These are phyloP conservation scores for Polylopha cassiicola DNA, from an alignment of 2,888 invertebrate genomes.

Conservation along the genomic window DNA sequence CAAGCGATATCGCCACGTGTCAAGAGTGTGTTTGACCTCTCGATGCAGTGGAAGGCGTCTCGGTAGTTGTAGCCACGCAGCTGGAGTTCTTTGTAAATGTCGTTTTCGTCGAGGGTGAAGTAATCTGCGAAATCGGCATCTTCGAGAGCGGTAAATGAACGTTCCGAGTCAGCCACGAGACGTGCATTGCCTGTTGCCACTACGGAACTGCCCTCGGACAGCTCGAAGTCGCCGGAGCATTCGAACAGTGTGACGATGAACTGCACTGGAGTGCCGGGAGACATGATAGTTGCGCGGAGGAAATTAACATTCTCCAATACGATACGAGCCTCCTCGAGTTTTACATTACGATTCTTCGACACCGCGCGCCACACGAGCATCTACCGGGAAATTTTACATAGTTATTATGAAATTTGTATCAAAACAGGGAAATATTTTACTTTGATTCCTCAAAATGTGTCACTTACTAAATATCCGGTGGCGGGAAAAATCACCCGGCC, in stretches of 20 bases:
- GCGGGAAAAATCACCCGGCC: constrained; percentile 96
- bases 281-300: constrained; percentile 94
- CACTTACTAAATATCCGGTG: constrained; percentile 90
- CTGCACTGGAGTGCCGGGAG: constrained; percentile 87
- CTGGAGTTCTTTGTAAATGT: constrained; percentile 90
- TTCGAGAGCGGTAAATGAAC: constrained; percentile 77
- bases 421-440: too few species aligned
- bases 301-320: constrained; percentile 94
- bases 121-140: constrained; percentile 46
- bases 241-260: constrained; percentile 90
- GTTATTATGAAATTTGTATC: too few species aligned
- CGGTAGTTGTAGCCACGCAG: constrained; percentile 92
- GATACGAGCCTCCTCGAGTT: constrained; percentile 88
- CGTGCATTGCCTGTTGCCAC: constrained; percentile 88
- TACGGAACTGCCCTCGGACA: constrained; percentile 90
- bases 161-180: constrained; percentile 78
- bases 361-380: constrained; percentile 91
- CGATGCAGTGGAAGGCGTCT: constrained; percentile 89
- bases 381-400: constrained; percentile 41
- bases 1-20: constrained; percentile 85
- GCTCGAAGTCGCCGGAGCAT: constrained; percentile 90
- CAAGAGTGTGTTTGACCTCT: constrained; percentile 83
- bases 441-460: too few species aligned
- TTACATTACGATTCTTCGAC: constrained; percentile 85
- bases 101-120: constrained; percentile 78